Base-by-base conservation (phyloP, 2,888 invertebrate species). In the Physocephala rufipes region DNA sequence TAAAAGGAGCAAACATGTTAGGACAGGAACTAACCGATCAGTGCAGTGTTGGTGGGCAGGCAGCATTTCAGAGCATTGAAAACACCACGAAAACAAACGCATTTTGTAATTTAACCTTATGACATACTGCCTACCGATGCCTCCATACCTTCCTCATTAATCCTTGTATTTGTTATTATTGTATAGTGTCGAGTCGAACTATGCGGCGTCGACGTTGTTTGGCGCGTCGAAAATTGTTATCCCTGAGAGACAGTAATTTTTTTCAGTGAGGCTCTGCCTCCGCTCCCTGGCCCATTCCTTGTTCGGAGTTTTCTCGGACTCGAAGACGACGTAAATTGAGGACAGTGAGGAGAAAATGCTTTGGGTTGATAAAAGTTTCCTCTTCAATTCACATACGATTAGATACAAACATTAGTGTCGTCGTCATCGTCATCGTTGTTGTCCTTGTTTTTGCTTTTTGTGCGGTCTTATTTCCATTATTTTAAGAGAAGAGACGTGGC, bases 21-120 rank as follows among this genome's bases (percentile, higher is more conserved):
- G n/a, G n/a, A n/a, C 7, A 55, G 55, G 24, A 15, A 15, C 55
- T 24, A 55, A 55, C 58, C 4, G n/a, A 58, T 36, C 36, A 36
- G 36, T 9, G 36, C 36, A 9, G 26, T 28, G 26, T 0, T 36
- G 28, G 16, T 24, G 58, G 15, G 16, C 58, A 58, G 13, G 24
- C 53, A 19, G 24, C 53, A 24, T 36, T 36, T 36, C 9, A 9
- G 36, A 36, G 9, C 36, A 36, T 36, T 36, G 36, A 4, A 9
- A 9, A 36, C 36, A 36, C 36, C 9, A 9, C 36, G 36, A 36
- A 36, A 4, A 36, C 4, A 36, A 78, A 77, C 78, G 77, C 78
- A 79, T 79, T 79, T 79, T 79, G 79, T 78, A 79, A 79, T 79
- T 79, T 80, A 79, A 79, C 80, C 80, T 79, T 79, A 77, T 80